Evolutionary conservation across 2,113 vertebrate species (phyloP), one percentile per base, ranked within the genome.

Genomic region (Abramis brama): DNA sequence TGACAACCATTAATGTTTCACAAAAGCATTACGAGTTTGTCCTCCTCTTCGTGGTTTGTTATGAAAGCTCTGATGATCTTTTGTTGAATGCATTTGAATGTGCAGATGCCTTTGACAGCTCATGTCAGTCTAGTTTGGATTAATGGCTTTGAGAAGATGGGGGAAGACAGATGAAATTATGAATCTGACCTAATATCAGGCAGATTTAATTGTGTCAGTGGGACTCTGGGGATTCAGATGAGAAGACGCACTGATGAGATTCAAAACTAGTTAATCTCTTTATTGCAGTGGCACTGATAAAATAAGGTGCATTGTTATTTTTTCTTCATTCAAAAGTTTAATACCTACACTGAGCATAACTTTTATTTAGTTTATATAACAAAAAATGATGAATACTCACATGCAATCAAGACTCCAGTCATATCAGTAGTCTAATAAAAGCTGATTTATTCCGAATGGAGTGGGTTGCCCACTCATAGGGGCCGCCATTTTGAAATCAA

Each of bases 161-260:
- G 79, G 68, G 64, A 71, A 15, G 77, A 47, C 57, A 50, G 79
- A 78, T 70, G 27, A 66, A 39, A 75, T 64, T 85, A 87, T 87
- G 83, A 83, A 82, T 87, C 79, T 91, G 91, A 90, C 90, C 87
- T 88, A 86, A 74, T 91, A 87, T 10, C 82, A 91, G 88, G 88
- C 78, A 83, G 87, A 90, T 85, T 78, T 89, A 93, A 91, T 87
- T 91, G 91, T 94, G 93, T 94, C 93, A 93, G 75, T 91, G 90
- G 89, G 89, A 88, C 93, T 93, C 87, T 59, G 36, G 76, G 85
- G 79, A 84, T 30, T 83, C 39, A 74, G 55, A 83, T 27, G 45
- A 79, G 87, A 64, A 70, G 15, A 59, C 70, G 43, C 25, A 64
- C 45, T 76, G 62, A 71, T 25, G 47, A 76, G 59, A 77, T 36